Base-by-base conservation (phyloP, 2,888 invertebrate species). In the Dilophus febrilis region DNA sequence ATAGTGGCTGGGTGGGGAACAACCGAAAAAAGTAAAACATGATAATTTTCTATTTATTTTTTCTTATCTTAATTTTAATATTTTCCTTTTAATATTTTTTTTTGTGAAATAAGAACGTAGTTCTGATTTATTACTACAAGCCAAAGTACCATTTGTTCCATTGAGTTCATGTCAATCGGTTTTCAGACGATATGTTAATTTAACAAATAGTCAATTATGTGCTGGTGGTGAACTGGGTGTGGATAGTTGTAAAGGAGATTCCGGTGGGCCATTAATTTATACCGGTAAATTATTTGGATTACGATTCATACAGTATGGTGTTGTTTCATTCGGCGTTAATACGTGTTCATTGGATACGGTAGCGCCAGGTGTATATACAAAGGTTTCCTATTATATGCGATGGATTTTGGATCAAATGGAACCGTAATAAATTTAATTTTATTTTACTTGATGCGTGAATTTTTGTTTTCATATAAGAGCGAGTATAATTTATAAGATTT, bases 291-390 rank as follows among this genome's bases (percentile, higher is more conserved):
- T 33, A 33, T 6, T 7, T 6, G 5, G 18, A 14, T 4, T 6
- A 14, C 13, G 11, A 11, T 33, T 17, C 16, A 16, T 33, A n/a
- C 33, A 33, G 11, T 33, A 33, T 36, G 79, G 78, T 6, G 55
- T 77, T 1, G 76, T 77, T 1, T 75, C 76, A 0, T 71, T 70
- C 45, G 77, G 77, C 0, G 68, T 72, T 1, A 53, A 56, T 0
- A 53, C 61, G 1, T 77, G 77, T 48, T 69, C 68, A 1, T 63
- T 63, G 33, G 54, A 39, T 13, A 57, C 40, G 60, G 40, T 47
- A 32, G 46, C 60, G 40, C 74, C 74, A 0, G 73, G 68, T 1
- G 65, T 75, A 4, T 75, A 72, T 49, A 56, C 71, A 1, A 67
- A 64, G 2, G 61, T 71, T 1, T 43, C 64, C 1, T 51, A 63